Percentiles rank a stretch among this genome's conserved stretches.
phyloP scores from a whole-genome alignment of 2,888 invertebrate genomes.

The Polietes domitor region DNA sequence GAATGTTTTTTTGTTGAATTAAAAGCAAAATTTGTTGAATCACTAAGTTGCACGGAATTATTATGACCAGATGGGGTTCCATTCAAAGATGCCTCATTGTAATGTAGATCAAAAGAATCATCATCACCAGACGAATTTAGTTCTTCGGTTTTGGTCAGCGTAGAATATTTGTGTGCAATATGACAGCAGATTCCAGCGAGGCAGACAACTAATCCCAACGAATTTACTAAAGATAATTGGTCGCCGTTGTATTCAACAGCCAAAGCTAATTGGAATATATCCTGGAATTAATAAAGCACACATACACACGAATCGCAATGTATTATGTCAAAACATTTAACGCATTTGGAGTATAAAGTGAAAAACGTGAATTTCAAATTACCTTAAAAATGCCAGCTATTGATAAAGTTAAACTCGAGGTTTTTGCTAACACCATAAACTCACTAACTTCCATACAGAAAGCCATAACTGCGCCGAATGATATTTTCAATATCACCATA shows the following conservation, averaged over 20 bases:
- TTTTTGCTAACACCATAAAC: slow-evolving; percentile 94
- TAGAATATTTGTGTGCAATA: slow-evolving; percentile 86
- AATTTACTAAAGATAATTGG: slow-evolving; percentile 90
- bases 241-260: slow-evolving; percentile 95
- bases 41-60: slow-evolving; percentile 44
- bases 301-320: not conserved
- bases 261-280: slow-evolving; percentile 93
- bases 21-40: slow-evolving; percentile 51
- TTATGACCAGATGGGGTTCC: slow-evolving; percentile 15
- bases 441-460: slow-evolving; percentile 97
- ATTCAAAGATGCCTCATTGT: slow-evolving; percentile 57
- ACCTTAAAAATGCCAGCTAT: slow-evolving; percentile 99
- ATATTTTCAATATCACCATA: slow-evolving; percentile 83
- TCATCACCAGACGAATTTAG: slow-evolving; percentile 70
- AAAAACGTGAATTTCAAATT: slow-evolving; percentile 65
- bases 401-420: slow-evolving; percentile 97
- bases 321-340: too few species aligned
- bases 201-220: slow-evolving; percentile 92
- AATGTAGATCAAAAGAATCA: slow-evolving; percentile 64
- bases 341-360: too few species aligned
- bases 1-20: slow-evolving; percentile 71
- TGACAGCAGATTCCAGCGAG: slow-evolving; percentile 93
- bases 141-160: slow-evolving; percentile 72
- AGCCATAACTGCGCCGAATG: slow-evolving; percentile 91
- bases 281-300: slow-evolving; percentile 83